Evolutionary conservation across 2,888 invertebrate species (phyloP).

Genomic region (Tanypteryx hageni): DNA sequence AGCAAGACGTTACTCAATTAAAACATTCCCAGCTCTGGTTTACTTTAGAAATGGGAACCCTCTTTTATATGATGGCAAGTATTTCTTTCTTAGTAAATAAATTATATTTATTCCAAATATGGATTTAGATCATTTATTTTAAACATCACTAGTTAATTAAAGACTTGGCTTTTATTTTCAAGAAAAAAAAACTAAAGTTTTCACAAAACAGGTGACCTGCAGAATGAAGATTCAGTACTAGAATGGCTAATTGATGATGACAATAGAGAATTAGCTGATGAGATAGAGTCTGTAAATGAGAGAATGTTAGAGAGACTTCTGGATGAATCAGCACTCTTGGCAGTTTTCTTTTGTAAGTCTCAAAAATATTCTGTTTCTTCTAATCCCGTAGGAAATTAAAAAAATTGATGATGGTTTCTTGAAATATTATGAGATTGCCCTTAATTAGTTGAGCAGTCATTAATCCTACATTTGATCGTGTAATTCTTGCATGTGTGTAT

Average conservation of each 20-base stretch:
- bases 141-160: no score
- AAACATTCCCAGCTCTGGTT: slow-evolving; percentile 94
- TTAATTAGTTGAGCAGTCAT: no score
- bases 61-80: slow-evolving; percentile 84
- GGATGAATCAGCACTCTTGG: slow-evolving; percentile 90
- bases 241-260: slow-evolving; percentile 97
- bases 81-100: not conserved
- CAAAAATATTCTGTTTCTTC: not conserved
- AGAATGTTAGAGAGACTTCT: slow-evolving; percentile 91
- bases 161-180: no score
- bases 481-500: no score
- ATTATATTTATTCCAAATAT: no score
- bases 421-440: no score
- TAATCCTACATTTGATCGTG: no score
- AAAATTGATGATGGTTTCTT: no score
- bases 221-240: slow-evolving; percentile 93
- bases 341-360: slow-evolving; percentile 93
- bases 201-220: slow-evolving; percentile 83
- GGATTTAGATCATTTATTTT: no score
- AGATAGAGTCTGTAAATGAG: slow-evolving; percentile 94
- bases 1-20: slow-evolving; percentile 95
- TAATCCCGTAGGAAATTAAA: no score
- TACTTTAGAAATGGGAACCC: slow-evolving; percentile 94
- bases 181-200: not conserved
- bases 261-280: slow-evolving; percentile 93